Percentiles rank a stretch among this genome's conserved stretches.
phyloP scores from a whole-genome alignment of 2,797 vertebrate genomes.

The Rhyacichthys aspro region DNA sequence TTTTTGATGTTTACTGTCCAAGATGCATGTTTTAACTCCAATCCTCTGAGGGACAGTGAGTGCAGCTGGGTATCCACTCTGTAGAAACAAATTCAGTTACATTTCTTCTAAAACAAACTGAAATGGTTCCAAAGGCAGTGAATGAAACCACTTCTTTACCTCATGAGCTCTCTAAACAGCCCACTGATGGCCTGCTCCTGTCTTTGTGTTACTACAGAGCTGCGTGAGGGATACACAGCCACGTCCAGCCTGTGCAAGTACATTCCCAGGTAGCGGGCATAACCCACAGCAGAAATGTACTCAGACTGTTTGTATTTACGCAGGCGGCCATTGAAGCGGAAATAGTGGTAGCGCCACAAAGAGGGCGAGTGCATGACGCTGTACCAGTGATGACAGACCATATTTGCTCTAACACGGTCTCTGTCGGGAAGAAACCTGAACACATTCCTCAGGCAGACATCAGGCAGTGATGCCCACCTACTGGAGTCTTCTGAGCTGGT shows the following conservation, averaged over 20 bases:
- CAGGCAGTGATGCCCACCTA: slow-evolving; percentile 70
- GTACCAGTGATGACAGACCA: slow-evolving; percentile 78
- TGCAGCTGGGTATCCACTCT: slow-evolving; percentile 66
- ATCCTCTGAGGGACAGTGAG: slow-evolving; percentile 63
- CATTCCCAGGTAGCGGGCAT: slow-evolving; percentile 65
- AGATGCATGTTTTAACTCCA: slow-evolving; percentile 68
- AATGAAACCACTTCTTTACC: slow-evolving; percentile 24
- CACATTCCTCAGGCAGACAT: slow-evolving; percentile 71
- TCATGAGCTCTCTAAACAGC: slow-evolving; percentile 59
- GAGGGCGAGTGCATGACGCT: slow-evolving; percentile 71
- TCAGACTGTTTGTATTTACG: slow-evolving; percentile 48
- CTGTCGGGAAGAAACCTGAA: slow-evolving; percentile 75
- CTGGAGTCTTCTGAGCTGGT: neutral
- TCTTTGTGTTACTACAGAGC: slow-evolving; percentile 49
- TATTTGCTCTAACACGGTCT: slow-evolving; percentile 68
- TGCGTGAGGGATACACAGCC: slow-evolving; percentile 61
- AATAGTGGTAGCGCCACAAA: slow-evolving; percentile 76
- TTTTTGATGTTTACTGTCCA: slow-evolving; percentile 63
- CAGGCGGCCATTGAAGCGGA: slow-evolving; percentile 68
- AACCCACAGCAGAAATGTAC: slow-evolving; percentile 64
- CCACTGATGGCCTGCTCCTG: slow-evolving; percentile 67
- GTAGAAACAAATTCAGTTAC: slow-evolving; percentile 35
- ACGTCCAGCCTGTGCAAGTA: slow-evolving; percentile 78
- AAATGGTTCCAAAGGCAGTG: too few relatives aligned
- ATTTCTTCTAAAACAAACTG: neutral